Evolutionary conservation across 2,797 vertebrate genomes (phyloP).

Genomic region (Poeciliopsis presidionis): DNA sequence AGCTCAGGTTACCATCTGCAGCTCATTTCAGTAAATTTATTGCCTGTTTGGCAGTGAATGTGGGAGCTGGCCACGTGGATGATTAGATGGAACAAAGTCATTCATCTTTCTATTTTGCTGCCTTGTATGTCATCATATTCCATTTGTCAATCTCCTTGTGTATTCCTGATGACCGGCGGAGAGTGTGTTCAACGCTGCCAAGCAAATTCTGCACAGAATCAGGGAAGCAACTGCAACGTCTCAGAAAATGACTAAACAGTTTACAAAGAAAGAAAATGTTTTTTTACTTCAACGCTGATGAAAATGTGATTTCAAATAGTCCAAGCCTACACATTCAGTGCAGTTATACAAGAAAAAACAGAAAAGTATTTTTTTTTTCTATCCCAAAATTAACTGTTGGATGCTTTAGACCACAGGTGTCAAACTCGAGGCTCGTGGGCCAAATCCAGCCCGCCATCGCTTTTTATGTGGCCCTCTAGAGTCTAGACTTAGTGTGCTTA

Average conservation of each 20-base stretch:
- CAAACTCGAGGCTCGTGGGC: neutral
- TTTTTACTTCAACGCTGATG: neutral
- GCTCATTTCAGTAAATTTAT: conserved; percentile 21
- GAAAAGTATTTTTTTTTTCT: too few relatives aligned
- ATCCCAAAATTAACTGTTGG: neutral
- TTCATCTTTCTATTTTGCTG: conserved; percentile 4
- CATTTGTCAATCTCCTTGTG: conserved; percentile 1
- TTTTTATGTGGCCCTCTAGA: too few relatives aligned
- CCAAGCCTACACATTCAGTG: neutral
- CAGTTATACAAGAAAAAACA: neutral
- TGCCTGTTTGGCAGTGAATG: conserved; percentile 13
- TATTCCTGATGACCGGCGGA: neutral
- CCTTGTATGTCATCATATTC: conserved; percentile 10
- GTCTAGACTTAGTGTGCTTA: too few relatives aligned
- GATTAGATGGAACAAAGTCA: conserved; percentile 13
- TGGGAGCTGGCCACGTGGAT: conserved; percentile 13
- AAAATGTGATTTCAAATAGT: neutral
- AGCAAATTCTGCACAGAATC: neutral
- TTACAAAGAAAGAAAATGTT: neutral
- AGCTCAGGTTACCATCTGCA: conserved; percentile 33
- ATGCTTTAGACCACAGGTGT: neutral
- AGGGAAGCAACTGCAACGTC: neutral
- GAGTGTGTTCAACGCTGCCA: neutral
- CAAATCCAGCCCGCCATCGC: too few relatives aligned
- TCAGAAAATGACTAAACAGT: neutral